phyloP scores from a whole-genome alignment of 2,888 invertebrate genomes.

The Clanis bilineata region DNA sequence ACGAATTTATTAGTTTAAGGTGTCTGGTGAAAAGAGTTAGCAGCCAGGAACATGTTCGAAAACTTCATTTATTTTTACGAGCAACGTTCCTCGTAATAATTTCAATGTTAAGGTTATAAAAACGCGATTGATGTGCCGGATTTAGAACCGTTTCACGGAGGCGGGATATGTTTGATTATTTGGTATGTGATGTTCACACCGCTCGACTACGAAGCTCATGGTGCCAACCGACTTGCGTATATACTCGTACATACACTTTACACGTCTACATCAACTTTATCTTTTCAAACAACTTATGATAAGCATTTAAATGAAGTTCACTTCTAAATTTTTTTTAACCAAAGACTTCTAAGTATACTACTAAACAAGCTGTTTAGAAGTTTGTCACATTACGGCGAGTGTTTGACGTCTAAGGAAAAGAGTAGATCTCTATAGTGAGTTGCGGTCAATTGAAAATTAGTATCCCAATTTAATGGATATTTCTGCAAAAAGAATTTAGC shows the following conservation, averaged over 20 bases:
- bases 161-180: constrained; percentile 21
- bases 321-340: too few relatives aligned
- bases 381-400: too few relatives aligned
- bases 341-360: too few relatives aligned
- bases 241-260: constrained; percentile 14
- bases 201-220: too few relatives aligned
- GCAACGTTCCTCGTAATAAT: constrained; percentile 36
- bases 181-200: constrained; percentile 21
- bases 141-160: constrained; percentile 36
- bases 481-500: too few relatives aligned
- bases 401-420: too few relatives aligned
- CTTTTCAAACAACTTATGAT: background rate
- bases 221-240: constrained; percentile 14
- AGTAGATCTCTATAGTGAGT: too few relatives aligned
- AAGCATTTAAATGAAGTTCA: too few relatives aligned
- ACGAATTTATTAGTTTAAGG: constrained; percentile 26
- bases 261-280: background rate
- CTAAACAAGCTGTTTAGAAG: too few relatives aligned
- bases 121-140: constrained; percentile 42
- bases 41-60: constrained; percentile 22
- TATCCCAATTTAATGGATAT: too few relatives aligned
- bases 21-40: constrained; percentile 32
- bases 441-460: too few relatives aligned
- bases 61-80: constrained; percentile 44
- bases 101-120: constrained; percentile 48